A percentile compares a stretch with the other conserved stretches of the same genome.
Conservation (phyloP, 2,888 invertebrate genomes). For the Dendrolimus houi region DNA sequence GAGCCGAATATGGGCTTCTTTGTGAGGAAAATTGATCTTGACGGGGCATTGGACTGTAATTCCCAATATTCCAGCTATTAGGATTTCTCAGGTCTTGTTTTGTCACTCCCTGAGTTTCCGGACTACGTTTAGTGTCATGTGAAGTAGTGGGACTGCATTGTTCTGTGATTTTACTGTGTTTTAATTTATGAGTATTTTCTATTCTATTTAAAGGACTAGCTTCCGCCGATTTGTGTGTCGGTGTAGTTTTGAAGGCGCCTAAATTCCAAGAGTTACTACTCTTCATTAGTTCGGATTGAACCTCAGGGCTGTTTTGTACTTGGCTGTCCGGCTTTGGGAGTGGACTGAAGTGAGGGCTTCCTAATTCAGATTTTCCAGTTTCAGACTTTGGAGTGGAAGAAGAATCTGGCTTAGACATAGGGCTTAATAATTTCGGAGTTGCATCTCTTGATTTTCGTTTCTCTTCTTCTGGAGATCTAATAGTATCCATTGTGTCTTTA, state of each 20-base stretch:
- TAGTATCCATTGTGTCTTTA: slow-evolving; percentile 30
- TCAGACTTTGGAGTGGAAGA: slow-evolving; percentile 64
- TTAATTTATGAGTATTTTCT: slow-evolving; percentile 56
- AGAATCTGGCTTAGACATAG: slow-evolving; percentile 57
- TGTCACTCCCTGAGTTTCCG: slow-evolving; percentile 39
- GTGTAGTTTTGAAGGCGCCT: slow-evolving; percentile 60
- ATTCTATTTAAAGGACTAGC: slow-evolving; percentile 63
- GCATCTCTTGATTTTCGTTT: slow-evolving; percentile 34
- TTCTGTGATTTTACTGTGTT: slow-evolving; percentile 57
- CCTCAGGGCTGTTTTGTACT: slow-evolving; percentile 62
- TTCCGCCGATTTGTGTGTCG: slow-evolving; percentile 64
- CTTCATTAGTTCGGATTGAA: slow-evolving; percentile 47
- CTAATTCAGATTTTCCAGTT: slow-evolving; percentile 42
- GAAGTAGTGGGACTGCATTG: slow-evolving; percentile 70
- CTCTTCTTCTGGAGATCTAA: slow-evolving; percentile 27
- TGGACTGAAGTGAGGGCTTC: slow-evolving; percentile 64
- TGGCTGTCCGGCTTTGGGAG: slow-evolving; percentile 65
- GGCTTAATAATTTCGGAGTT: slow-evolving; percentile 55
- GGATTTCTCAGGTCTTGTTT: slow-evolving; percentile 63
- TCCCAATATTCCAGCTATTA: slow-evolving; percentile 61
- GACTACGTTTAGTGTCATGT: slow-evolving; percentile 62
- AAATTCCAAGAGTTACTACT: slow-evolving; percentile 55
- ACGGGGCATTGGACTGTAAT: slow-evolving; percentile 65
- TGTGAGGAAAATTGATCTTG: slow-evolving; percentile 67
- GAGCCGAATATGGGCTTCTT: slow-evolving; percentile 65